phyloP scores from a whole-genome alignment of 2,113 vertebrate genomes.

The Formicarius rufipectus region DNA sequence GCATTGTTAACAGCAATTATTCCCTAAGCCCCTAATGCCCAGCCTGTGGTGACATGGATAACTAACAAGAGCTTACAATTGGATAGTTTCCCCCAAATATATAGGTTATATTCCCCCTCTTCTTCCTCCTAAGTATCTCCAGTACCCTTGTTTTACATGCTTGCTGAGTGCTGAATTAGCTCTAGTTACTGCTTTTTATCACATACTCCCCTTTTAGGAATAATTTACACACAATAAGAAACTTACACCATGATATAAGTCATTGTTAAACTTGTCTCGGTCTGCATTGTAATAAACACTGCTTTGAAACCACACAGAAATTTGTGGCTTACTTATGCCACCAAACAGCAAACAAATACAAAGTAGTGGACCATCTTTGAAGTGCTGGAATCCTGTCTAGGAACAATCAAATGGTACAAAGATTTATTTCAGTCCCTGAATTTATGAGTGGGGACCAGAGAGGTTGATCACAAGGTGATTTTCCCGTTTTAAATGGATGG shows the following conservation, averaged over 20 bases:
- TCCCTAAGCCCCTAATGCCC: background rate
- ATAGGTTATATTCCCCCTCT: background rate
- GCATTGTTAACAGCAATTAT: background rate
- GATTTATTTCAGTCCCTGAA: accelerated
- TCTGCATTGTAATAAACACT: background rate
- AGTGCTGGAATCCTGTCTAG: background rate
- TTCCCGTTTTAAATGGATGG: background rate
- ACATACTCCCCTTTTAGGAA: background rate
- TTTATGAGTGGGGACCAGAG: background rate
- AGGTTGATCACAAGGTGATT: background rate
- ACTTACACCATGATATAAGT: background rate
- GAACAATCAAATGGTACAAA: background rate
- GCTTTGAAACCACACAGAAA: background rate
- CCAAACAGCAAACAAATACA: background rate
- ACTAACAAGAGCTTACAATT: background rate
- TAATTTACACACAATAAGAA: background rate
- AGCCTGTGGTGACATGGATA: background rate
- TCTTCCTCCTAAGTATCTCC: background rate
- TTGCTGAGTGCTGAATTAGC: background rate
- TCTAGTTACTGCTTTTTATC: background rate
- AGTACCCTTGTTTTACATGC: background rate
- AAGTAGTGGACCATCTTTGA: background rate
- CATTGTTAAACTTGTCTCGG: background rate
- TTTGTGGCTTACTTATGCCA: background rate
- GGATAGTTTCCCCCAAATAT: background rate